These are phyloP conservation scores for Xylota segnis DNA, from an alignment of 2,888 invertebrate species.

Conservation along the genomic window DNA sequence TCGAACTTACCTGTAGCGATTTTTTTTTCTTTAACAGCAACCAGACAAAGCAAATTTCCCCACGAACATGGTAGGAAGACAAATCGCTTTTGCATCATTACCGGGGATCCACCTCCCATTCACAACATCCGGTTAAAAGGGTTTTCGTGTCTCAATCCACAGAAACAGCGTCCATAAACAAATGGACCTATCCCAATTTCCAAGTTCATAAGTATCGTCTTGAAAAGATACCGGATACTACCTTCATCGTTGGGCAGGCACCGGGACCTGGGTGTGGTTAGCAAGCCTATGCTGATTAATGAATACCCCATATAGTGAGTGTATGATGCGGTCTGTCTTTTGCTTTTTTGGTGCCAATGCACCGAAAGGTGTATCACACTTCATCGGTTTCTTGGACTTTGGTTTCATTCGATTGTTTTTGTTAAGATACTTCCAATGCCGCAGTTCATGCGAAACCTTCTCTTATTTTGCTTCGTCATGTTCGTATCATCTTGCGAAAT, in stretches of 20 bases:
- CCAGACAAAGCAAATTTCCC: background rate
- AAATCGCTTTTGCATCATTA: slow-evolving; percentile 45
- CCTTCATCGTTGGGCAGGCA: slow-evolving; percentile 47
- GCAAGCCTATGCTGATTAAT: slow-evolving; percentile 47
- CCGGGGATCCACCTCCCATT: slow-evolving; percentile 51
- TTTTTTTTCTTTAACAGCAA: slow-evolving; percentile 5
- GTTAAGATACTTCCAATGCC: slow-evolving; percentile 28
- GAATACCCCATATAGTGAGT: background rate
- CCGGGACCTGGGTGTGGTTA: slow-evolving; percentile 47
- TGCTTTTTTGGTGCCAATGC: slow-evolving; percentile 34
- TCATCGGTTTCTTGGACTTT: slow-evolving; percentile 67
- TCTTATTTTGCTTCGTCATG: slow-evolving; percentile 55
- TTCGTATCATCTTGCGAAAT: slow-evolving; percentile 63
- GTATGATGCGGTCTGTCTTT: slow-evolving; percentile 1
- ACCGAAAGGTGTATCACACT: slow-evolving; percentile 55
- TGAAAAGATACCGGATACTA: slow-evolving; percentile 56
- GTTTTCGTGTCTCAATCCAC: slow-evolving; percentile 67
- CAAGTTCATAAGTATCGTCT: slow-evolving; percentile 62
- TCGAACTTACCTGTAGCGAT: slow-evolving; percentile 15
- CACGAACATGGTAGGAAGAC: slow-evolving; percentile 11
- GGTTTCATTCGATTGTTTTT: slow-evolving; percentile 40
- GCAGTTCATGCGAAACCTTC: slow-evolving; percentile 56
- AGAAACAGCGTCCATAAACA: slow-evolving; percentile 55
- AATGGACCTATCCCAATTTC: slow-evolving; percentile 73
- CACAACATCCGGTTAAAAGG: slow-evolving; percentile 74